Evolutionary conservation across 2,888 invertebrate genomes (phyloP).

Genomic region (Erebia aethiops): DNA sequence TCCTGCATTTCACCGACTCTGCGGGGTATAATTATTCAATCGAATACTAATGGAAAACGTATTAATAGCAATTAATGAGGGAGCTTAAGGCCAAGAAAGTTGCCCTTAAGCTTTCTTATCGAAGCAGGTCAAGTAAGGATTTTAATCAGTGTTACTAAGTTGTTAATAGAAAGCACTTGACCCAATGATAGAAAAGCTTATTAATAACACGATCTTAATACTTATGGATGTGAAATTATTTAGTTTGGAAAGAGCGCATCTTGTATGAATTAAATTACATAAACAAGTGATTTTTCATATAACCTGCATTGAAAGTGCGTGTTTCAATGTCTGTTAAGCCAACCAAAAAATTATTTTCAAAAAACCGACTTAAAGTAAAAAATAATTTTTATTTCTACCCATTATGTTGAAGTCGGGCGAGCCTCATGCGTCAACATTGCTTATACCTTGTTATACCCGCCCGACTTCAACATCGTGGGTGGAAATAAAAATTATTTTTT

Average conservation of each 20-base stretch:
- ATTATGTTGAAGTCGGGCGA: no score
- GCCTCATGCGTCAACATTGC: no score
- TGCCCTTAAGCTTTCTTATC: slow-evolving; percentile 13
- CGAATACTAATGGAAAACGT: slow-evolving; percentile 1
- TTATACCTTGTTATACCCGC: no score
- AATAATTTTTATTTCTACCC: no score
- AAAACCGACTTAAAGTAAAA: no score
- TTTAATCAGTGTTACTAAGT: slow-evolving; percentile 11
- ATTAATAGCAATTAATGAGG: slow-evolving; percentile 7
- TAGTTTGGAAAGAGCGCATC: neutral
- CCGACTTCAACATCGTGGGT: no score
- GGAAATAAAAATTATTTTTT: no score
- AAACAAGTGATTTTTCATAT: no score
- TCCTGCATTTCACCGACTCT: neutral
- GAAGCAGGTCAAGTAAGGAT: slow-evolving; percentile 14
- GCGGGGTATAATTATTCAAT: neutral
- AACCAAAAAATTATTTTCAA: no score
- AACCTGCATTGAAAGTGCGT: no score
- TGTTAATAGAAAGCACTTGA: slow-evolving; percentile 11
- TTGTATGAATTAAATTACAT: no score
- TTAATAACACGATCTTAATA: neutral
- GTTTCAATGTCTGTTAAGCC: no score
- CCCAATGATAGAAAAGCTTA: slow-evolving; percentile 2
- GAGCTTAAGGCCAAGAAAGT: slow-evolving; percentile 15
- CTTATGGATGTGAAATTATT: neutral